A percentile compares a stretch with the other conserved stretches of the same genome.
phyloP scores from a whole-genome alignment of 2,888 invertebrate species.

The Noctua comes region DNA sequence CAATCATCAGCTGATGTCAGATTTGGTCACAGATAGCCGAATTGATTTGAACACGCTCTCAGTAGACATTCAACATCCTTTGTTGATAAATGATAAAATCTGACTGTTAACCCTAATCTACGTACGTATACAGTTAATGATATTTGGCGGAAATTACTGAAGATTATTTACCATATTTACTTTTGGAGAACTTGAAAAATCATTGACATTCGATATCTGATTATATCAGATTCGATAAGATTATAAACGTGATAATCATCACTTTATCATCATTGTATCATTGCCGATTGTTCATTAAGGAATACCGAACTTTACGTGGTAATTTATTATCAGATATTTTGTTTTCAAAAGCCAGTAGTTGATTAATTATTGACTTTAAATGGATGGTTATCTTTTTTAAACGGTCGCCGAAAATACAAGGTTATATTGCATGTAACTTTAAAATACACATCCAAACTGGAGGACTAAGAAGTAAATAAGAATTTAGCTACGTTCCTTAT shows the following conservation, averaged over 20 bases:
- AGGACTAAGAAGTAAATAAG: neutral
- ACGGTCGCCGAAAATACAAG: neutral
- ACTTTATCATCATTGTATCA: neutral
- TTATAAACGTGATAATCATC: constrained; percentile 5
- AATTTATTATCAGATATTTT: neutral
- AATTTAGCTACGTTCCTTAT: neutral
- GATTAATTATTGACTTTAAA: neutral
- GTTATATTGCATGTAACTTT: neutral
- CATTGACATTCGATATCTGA: neutral
- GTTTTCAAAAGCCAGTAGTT: constrained; percentile 28
- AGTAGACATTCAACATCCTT: neutral
- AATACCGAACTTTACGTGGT: constrained; percentile 7
- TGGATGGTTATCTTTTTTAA: neutral
- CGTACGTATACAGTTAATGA: neutral
- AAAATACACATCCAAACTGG: neutral
- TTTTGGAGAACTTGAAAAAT: constrained; percentile 13
- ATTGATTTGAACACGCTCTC: neutral
- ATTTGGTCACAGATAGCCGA: constrained; percentile 3
- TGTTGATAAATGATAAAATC: constrained; percentile 11
- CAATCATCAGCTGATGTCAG: constrained; percentile 6
- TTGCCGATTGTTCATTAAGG: constrained; percentile 7
- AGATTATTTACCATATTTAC: neutral
- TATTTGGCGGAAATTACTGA: neutral
- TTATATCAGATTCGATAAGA: constrained; percentile 12
- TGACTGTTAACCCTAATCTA: neutral